Evolutionary conservation across 2,797 vertebrate species (phyloP).

Genomic region (Cirrhinus mrigala): DNA sequence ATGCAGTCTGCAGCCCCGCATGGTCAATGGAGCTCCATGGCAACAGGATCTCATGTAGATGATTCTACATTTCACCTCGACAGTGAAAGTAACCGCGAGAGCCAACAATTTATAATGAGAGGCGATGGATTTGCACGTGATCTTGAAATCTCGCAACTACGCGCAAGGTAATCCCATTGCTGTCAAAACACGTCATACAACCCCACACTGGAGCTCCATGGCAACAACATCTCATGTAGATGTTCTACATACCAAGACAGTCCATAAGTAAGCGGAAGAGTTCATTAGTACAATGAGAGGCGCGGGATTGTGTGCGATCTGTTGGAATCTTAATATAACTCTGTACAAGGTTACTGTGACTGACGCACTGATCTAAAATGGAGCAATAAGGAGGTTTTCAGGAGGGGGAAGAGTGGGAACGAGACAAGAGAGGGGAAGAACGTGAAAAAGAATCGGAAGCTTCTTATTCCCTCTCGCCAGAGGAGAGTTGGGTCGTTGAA

Average conservation of each 20-base stretch:
- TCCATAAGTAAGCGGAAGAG: slow-evolving; percentile 7
- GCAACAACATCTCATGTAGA: slow-evolving; percentile 37
- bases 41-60: slow-evolving; percentile 49
- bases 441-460: slow-evolving; percentile 48
- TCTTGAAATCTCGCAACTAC: neutral
- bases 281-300: slow-evolving; percentile 49
- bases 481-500: slow-evolving; percentile 71
- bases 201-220: slow-evolving; percentile 37
- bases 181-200: slow-evolving; percentile 17
- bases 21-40: slow-evolving; percentile 55
- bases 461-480: slow-evolving; percentile 55
- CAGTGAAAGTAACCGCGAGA: slow-evolving; percentile 8
- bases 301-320: slow-evolving; percentile 29
- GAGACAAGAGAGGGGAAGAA: slow-evolving; percentile 48
- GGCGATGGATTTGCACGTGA: neutral
- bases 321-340: slow-evolving; percentile 56
- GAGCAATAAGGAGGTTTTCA: slow-evolving; percentile 55
- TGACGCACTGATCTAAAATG: slow-evolving; percentile 60
- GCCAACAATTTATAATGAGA: slow-evolving; percentile 37
- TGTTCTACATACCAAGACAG: slow-evolving; percentile 27
- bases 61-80: slow-evolving; percentile 40
- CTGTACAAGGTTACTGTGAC: slow-evolving; percentile 60
- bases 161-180: neutral
- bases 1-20: slow-evolving; percentile 45
- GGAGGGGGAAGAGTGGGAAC: slow-evolving; percentile 65